Evolutionary conservation across 2,113 vertebrate species (phyloP).

Genomic region (Dasyurus viverrinus): DNA sequence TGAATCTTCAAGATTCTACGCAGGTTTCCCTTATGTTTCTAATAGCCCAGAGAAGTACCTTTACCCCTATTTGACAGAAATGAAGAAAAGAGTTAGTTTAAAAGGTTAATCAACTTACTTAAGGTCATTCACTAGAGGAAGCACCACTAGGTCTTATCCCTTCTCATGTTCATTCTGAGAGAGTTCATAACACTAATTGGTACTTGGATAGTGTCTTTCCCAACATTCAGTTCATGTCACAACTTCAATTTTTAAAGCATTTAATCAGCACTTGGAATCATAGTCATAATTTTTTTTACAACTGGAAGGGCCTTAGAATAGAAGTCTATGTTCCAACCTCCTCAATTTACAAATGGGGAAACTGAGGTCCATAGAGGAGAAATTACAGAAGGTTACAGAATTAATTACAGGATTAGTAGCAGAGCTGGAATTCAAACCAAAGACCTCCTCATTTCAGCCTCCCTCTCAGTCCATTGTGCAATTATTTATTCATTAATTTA

Average conservation of each 20-base stretch:
- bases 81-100: not conserved
- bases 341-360: slow-evolving; percentile 10
- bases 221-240: not conserved
- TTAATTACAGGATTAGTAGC: too few species aligned
- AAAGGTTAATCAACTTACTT: not conserved
- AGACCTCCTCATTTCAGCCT: not conserved
- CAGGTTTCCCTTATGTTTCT: not conserved
- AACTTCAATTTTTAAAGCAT: not conserved
- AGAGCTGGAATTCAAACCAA: not conserved
- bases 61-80: not conserved
- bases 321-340: not conserved
- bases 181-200: not conserved
- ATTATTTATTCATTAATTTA: not conserved
- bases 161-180: not conserved
- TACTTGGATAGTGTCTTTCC: not conserved
- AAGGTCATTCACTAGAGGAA: not conserved
- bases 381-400: not conserved
- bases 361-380: not conserved
- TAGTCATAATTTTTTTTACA: not conserved
- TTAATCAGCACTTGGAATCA: not conserved
- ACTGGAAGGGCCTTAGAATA: not conserved
- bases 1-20: not conserved
- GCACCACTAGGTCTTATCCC: not conserved
- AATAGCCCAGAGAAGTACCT: not conserved
- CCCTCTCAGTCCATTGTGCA: not conserved